Evolutionary conservation across 2,888 invertebrate genomes (phyloP).

Genomic region (Troides oblongomaculatus): DNA sequence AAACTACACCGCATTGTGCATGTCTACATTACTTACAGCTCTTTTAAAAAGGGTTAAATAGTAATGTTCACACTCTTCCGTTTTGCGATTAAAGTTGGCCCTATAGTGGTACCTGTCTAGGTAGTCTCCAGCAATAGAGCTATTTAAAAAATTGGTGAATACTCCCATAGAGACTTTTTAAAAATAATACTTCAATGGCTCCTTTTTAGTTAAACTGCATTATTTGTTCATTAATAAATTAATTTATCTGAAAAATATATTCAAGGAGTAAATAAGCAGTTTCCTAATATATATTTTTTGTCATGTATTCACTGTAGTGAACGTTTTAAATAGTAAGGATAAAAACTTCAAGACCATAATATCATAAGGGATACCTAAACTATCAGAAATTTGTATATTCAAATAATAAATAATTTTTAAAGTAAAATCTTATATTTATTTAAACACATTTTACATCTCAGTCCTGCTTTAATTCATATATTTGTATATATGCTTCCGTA

Average conservation of each 20-base stretch:
- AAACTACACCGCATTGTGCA: no score
- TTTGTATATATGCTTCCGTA: slow-evolving; percentile 99
- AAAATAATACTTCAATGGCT: neutral
- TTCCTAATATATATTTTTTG: slow-evolving; percentile 40
- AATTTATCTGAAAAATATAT: slow-evolving; percentile 12
- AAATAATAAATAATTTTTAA: slow-evolving; percentile 60
- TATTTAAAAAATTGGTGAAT: neutral
- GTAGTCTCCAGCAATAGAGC: no score
- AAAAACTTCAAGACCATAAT: slow-evolving; percentile 12
- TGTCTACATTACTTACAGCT: no score
- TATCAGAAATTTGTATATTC: slow-evolving; percentile 65
- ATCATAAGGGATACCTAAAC: slow-evolving; percentile 13
- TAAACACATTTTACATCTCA: slow-evolving; percentile 48
- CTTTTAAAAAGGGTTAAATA: no score
- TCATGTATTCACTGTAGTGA: slow-evolving; percentile 42
- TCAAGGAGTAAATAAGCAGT: slow-evolving; percentile 50
- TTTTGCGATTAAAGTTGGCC: no score
- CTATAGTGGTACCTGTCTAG: no score
- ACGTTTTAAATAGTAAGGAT: slow-evolving; percentile 13
- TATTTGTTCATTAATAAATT: slow-evolving; percentile 9
- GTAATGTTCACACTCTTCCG: no score
- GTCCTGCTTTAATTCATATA: slow-evolving; percentile 82
- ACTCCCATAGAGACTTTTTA: neutral
- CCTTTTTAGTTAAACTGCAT: slow-evolving; percentile 7
- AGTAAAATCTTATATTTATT: slow-evolving; percentile 38